Evolutionary conservation across 2,113 vertebrate genomes (phyloP).

Genomic region (Tachysurus vachellii): DNA sequence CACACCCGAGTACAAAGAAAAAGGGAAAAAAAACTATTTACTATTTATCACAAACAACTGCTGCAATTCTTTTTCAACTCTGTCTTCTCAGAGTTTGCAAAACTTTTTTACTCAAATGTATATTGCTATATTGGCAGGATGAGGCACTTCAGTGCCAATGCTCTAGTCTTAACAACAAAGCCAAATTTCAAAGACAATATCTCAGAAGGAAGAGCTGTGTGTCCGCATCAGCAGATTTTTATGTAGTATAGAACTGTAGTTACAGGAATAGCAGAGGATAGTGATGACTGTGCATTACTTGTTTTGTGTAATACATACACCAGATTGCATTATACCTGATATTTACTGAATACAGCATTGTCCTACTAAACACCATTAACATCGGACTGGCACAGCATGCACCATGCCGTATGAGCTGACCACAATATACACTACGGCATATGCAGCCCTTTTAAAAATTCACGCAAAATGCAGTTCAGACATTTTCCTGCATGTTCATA

Average conservation of each 20-base stretch:
- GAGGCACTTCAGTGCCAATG: background rate
- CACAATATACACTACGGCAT: conserved; percentile 11
- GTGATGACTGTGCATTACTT: conserved; percentile 52
- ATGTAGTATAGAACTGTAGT: conserved; percentile 33
- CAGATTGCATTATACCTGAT: conserved; percentile 28
- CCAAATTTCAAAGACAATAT: conserved; percentile 37
- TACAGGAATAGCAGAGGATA: conserved; percentile 40
- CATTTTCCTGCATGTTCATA: conserved; percentile 37
- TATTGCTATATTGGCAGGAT: conserved; percentile 12
- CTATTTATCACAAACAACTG: background rate
- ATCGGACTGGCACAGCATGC: background rate
- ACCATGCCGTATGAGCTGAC: conserved; percentile 7
- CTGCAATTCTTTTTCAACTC: background rate
- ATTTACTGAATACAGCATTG: conserved; percentile 17
- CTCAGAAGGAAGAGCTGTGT: conserved; percentile 24
- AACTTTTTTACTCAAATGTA: conserved; percentile 13
- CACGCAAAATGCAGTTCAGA: conserved; percentile 13
- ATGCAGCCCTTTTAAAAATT: conserved; percentile 23
- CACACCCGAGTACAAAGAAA: background rate
- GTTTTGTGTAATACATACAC: conserved; percentile 40
- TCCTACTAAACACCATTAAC: conserved; percentile 24
- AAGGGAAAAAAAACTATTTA: background rate
- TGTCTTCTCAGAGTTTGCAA: conserved; percentile 11
- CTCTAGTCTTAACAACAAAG: conserved; percentile 32
- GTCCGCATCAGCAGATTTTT: conserved; percentile 45